A percentile compares a stretch with the other conserved stretches of the same genome.
Evolutionary conservation across 2,888 invertebrate genomes (phyloP).

Genomic region (Drosophila limbata): DNA sequence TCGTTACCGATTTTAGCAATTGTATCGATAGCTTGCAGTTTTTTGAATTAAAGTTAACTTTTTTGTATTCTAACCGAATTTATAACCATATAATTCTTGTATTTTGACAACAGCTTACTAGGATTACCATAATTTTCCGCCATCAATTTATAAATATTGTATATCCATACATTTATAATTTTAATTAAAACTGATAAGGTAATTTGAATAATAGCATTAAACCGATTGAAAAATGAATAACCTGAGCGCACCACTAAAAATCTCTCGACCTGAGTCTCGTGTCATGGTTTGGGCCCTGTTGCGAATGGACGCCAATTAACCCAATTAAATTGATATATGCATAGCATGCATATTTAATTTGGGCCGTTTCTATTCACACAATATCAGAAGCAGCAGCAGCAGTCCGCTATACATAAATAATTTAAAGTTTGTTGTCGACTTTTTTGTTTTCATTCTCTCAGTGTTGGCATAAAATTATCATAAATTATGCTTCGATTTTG

Average conservation of each 20-base stretch:
- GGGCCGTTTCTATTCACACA: conserved; percentile 25
- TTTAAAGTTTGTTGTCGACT: conserved; percentile 22
- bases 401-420: conserved; percentile 26
- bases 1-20: not conserved
- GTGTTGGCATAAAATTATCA: conserved; percentile 69
- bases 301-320: conserved; percentile 66
- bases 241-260: conserved; percentile 8
- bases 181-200: conserved; percentile 29
- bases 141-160: not conserved
- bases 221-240: conserved; percentile 29
- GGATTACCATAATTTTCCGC: not conserved
- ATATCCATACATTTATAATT: conserved; percentile 16
- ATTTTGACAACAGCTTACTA: conserved; percentile 8
- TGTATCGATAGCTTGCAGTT: not conserved
- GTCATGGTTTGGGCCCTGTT: not conserved
- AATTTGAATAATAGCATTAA: conserved; percentile 42
- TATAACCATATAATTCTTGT: not conserved
- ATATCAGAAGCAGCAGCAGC: conserved; percentile 16
- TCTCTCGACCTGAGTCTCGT: conserved; percentile 3
- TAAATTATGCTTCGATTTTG: conserved; percentile 72
- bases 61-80: not conserved
- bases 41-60: not conserved
- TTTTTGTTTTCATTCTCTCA: conserved; percentile 15
- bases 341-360: conserved; percentile 69
- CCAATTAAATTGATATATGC: conserved; percentile 75